Conservation (phyloP, 2,797 vertebrate genomes). For the Bradypodion ventrale region DNA sequence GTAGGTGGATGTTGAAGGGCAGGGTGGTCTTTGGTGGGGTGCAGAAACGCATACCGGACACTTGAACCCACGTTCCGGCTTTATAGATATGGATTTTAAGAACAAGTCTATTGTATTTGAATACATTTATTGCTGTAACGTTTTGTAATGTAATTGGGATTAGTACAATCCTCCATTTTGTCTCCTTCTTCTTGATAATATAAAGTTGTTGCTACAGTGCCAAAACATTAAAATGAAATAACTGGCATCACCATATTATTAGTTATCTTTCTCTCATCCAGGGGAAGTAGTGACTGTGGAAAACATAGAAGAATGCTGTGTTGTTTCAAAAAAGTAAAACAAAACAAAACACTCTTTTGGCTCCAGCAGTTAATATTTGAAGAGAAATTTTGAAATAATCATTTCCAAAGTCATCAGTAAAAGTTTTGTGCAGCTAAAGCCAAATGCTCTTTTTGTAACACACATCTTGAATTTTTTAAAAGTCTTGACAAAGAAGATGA, state of each 20-base stretch:
- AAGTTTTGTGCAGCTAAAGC: not conserved
- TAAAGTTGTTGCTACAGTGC: too few relatives aligned
- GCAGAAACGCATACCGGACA: too few relatives aligned
- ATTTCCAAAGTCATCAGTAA: not conserved
- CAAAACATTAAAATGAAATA: not conserved
- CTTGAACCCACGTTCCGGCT: too few relatives aligned
- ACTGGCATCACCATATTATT: not conserved
- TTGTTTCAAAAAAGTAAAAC: not conserved
- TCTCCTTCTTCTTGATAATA: too few relatives aligned
- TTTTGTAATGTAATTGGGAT: too few relatives aligned
- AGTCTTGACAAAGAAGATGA: not conserved
- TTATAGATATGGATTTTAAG: too few relatives aligned
- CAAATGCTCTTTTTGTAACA: not conserved
- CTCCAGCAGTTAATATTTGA: constrained; percentile 20
- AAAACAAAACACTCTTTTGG: not conserved
- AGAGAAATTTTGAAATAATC: constrained; percentile 18
- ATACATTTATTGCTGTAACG: too few relatives aligned
- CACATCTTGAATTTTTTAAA: not conserved
- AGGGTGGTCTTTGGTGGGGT: too few relatives aligned
- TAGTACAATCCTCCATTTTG: too few relatives aligned
- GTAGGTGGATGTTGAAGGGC: too few relatives aligned
- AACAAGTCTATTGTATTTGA: too few relatives aligned
- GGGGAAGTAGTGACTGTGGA: not conserved
- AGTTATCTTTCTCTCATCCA: not conserved
- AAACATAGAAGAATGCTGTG: not conserved